Conservation (phyloP, 2,113 vertebrate species). For the Syrmaticus mikado region DNA sequence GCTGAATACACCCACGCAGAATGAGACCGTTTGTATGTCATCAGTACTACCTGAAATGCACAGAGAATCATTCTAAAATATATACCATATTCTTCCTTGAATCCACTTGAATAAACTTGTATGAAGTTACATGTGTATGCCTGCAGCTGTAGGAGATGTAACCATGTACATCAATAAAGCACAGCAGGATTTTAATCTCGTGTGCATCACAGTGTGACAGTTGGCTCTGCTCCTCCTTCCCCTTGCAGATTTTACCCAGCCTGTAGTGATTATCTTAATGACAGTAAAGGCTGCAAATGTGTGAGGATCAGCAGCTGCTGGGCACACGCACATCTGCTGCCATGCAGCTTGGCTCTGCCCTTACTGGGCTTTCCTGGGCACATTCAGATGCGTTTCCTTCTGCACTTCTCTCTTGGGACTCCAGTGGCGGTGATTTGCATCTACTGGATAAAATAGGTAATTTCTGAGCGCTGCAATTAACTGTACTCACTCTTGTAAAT, state of each 20-base stretch:
- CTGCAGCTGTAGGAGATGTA: not conserved
- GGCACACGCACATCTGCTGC: rapidly evolving
- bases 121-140: not conserved
- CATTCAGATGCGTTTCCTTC: not conserved
- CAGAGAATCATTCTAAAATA: not conserved
- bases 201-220: rapidly evolving
- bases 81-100: not conserved
- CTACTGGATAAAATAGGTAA: not conserved
- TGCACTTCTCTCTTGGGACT: not conserved
- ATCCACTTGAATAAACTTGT: not conserved
- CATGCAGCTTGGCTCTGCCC: not conserved
- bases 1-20: not conserved
- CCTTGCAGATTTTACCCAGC: rapidly evolving
- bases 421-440: not conserved
- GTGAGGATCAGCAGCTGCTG: not conserved
- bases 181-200: not conserved
- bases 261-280: not conserved
- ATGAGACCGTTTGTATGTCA: not conserved
- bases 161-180: not conserved
- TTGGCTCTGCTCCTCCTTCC: not conserved
- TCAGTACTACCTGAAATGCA: not conserved
- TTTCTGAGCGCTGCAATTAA: not conserved
- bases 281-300: not conserved
- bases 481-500: not conserved
- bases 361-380: rapidly evolving